Evolutionary conservation across 2,888 invertebrate genomes (phyloP), one percentile per base, ranked within the genome.

Genomic region (Tetheella fluctuosa): DNA sequence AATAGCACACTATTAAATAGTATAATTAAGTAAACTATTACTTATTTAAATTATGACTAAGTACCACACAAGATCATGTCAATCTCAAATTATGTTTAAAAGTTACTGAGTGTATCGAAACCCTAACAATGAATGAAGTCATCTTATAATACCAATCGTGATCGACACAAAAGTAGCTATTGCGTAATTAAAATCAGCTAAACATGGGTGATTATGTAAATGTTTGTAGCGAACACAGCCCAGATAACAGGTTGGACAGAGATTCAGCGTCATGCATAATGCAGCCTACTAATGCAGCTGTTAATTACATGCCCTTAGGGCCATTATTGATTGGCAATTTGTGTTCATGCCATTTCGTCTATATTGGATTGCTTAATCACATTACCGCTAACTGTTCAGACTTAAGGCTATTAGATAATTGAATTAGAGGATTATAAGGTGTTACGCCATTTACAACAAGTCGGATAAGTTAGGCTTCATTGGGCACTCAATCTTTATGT

Each of bases 211-310:
- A 84, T 88, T 85, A 88, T 83, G 87, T 83, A 81, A 85, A 84
- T 84, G 81, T 86, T 85, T 83, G 82, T 84, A 78, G 77, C 80
- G 76, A 75, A 75, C 75, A 64, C 78, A 72, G 71, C 71, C 66
- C 75, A 79, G 84, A 86, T 87, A 85, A 84, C 83, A 82, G 76
- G 71, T 68, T 67, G 71, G 70, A 69, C 74, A 76, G 83, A 82
- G 85, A 88, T 85, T 86, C 82, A 72, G 74, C 75, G 76, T 80
- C 81, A 89, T 90, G 87, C 87, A 90, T 90, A 84, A 90, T 89
- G 85, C 85, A 88, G 67, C 67, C 71, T 76, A 74, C 86, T 88
- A 89, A 90, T 90, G 85, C 80, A 81, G 78, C 77, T 75, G 85
- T 85, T 89, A 89, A 89, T 89, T 86, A 88, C 83, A 78, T 63